phyloP scores from a whole-genome alignment of 2,888 invertebrate genomes.

The Lepidochitona cinerea region DNA sequence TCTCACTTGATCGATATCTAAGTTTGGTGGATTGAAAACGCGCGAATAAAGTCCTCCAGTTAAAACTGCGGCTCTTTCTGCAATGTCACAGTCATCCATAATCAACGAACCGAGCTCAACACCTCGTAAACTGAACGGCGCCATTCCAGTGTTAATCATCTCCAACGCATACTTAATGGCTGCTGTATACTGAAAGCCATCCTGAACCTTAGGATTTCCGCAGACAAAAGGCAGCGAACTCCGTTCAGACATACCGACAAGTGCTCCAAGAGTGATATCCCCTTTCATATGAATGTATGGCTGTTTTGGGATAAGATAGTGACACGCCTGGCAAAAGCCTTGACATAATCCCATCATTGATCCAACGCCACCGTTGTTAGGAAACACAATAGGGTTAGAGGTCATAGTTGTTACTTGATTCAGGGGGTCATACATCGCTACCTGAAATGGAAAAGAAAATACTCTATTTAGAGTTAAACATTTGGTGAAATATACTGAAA shows the following conservation, averaged over 20 bases:
- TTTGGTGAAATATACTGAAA: no score
- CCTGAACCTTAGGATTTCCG: slow-evolving; percentile 33
- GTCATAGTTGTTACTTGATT: slow-evolving; percentile 23
- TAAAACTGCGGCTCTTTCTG: slow-evolving; percentile 43
- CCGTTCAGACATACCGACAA: slow-evolving; percentile 47
- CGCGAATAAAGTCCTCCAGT: slow-evolving; percentile 54
- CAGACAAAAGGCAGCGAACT: slow-evolving; percentile 46
- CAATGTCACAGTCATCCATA: slow-evolving; percentile 57
- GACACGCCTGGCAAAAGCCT: slow-evolving; percentile 49
- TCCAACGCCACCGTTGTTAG: slow-evolving; percentile 15
- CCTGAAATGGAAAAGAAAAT: slow-evolving; percentile 33
- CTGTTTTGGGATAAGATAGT: slow-evolving; percentile 43
- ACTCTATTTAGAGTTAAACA: no score
- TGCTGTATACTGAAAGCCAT: slow-evolving; percentile 52
- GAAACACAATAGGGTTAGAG: slow-evolving; percentile 11
- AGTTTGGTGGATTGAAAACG: slow-evolving; percentile 17
- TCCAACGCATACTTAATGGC: slow-evolving; percentile 53
- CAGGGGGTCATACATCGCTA: slow-evolving; percentile 40
- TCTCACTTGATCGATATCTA: slow-evolving; percentile 29
- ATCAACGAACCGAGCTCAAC: slow-evolving; percentile 51
- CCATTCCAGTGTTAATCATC: slow-evolving; percentile 40
- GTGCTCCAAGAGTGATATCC: slow-evolving; percentile 52
- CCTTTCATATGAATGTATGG: slow-evolving; percentile 37
- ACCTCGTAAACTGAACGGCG: slow-evolving; percentile 44
- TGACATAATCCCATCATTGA: slow-evolving; percentile 26